Evolutionary conservation across 2,797 vertebrate genomes (phyloP), one percentile per base, ranked within the genome.

Genomic region (Rhynchonycteris naso): DNA sequence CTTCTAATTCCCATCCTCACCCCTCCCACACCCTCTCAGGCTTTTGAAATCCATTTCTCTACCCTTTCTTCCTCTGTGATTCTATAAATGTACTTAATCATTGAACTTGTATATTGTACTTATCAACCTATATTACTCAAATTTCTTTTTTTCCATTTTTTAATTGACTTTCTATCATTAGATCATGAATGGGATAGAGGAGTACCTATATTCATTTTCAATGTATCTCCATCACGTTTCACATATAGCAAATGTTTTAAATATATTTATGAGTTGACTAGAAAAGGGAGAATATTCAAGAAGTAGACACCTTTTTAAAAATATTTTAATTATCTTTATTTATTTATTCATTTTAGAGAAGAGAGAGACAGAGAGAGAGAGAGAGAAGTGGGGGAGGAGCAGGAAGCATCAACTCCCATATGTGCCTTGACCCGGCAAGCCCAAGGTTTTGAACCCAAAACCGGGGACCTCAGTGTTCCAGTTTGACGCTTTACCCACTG

Each of bases 1-100:
- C 54, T 95, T 71, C 82, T 83, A 43, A n/a, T 94, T 94, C 65
- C 43, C 18, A 69, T 52, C 61, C 76, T 88, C 30, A 22, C n/a
- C 7, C 15, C 1, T 78, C 43, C 65, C 38, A 4, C 11, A 38
- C 10, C 26, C 22, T 58, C 19, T n/a, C 11, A 90, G 26, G 6
- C 28, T 95, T 86, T 78, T 18, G 56, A 95, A 84, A 81, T 68
- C 14, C 12, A 79, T 15, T 54, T 56, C 66, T 21, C 35, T 43
- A 30, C n/a, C 6, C 16, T 72, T 90, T 81, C 30, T 76, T 90
- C 85, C 30, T 76, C 30, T 38, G 56, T 59, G 68, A 69, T 69
- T 81, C 35, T 33, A 11, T 38, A 78, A 56, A 16, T 43, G 43
- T 43, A 43, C 43, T 43, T 43, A 43, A 43, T 43, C 43, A 43